Conservation (phyloP, 2,113 vertebrate species). For the Perccottus glenii region DNA sequence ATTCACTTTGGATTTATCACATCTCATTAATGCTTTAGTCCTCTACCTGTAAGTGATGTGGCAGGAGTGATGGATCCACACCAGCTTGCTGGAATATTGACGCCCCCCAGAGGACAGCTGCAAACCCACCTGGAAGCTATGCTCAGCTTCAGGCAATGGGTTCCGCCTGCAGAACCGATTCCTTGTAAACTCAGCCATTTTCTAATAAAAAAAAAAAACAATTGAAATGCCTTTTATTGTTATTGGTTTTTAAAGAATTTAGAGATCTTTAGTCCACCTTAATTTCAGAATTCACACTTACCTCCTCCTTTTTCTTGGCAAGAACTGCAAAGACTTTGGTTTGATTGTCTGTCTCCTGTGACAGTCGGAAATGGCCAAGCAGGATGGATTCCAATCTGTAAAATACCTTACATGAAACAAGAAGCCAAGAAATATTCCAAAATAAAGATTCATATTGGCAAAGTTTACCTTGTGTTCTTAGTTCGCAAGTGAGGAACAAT, state of each 20-base stretch:
- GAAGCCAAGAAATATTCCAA: background rate
- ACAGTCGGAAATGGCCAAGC: conserved; percentile 95
- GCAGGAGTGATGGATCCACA: conserved; percentile 98
- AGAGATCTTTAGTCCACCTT: background rate
- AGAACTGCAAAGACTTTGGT: conserved; percentile 99
- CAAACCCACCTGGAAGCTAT: conserved; percentile 93
- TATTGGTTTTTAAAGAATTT: background rate
- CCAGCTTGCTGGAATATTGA: conserved; percentile 92
- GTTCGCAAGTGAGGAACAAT: conserved; percentile 90
- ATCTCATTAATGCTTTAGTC: background rate
- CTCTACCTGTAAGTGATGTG: conserved; percentile 92
- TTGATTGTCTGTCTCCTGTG: conserved; percentile 98
- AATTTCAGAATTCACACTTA: conserved; percentile 54
- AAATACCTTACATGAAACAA: conserved; percentile 43
- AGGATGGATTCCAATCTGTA: conserved; percentile 91
- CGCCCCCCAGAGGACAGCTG: conserved; percentile 91
- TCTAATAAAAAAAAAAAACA: conserved; percentile 72
- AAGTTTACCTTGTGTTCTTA: conserved; percentile 85
- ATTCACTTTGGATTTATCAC: background rate
- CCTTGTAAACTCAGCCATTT: conserved; percentile 88
- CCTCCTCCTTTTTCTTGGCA: conserved; percentile 96
- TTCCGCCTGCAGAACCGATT: conserved; percentile 91
- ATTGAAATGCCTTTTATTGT: background rate
- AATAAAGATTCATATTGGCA: background rate
- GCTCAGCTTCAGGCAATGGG: conserved; percentile 88